Evolutionary conservation across 2,888 invertebrate genomes (phyloP), one percentile per base, ranked within the genome.

Genomic region (Eristalinus aeneus): DNA sequence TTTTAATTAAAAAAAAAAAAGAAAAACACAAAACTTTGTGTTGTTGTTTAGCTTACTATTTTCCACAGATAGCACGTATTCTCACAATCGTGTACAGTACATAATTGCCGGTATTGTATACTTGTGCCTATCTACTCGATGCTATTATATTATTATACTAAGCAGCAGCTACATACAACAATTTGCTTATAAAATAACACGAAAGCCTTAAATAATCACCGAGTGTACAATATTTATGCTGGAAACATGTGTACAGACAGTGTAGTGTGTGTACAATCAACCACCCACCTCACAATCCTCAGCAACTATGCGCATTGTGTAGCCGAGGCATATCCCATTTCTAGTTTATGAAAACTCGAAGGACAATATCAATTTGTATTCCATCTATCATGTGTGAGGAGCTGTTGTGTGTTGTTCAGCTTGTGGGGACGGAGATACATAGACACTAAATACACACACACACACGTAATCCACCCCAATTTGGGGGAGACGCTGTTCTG

Each of bases 341-440:
- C 20, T 27, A 10, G 5, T 16, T 39, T 63, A 61, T 72, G 34
- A 22, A 16, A 54, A 31, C 20, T 34, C 20, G 20, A 58, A 69
- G 54, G 34, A 32, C 31, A 67, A 67, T 67, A 53, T 23, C 46
- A 46, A 67, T 67, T 67, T 22, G 31, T 46, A 16, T 46, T 46
- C 16, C 16, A 46, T 46, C 46, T 46, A 46, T 46, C 46, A 46
- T 46, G 46, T 46, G 46, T 16, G 8, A 16, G 46, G n/a, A 46
- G 34, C 16, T 2, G 5, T 39, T n/a, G 46, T 46, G 16, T 46
- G n/a, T 8, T 46, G 46, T 8, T n/a, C 46, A 46, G 6, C 5
- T 8, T n/a, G 16, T n/a, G 8, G 16, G 46, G 16, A 16, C 8
- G 16, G 1, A 8, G n/a, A 8, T 46, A 46, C 6, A 8, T 46